These are phyloP conservation scores for Tangara arthus DNA, from an alignment of 2,797 vertebrate genomes.

Conservation along the genomic window DNA sequence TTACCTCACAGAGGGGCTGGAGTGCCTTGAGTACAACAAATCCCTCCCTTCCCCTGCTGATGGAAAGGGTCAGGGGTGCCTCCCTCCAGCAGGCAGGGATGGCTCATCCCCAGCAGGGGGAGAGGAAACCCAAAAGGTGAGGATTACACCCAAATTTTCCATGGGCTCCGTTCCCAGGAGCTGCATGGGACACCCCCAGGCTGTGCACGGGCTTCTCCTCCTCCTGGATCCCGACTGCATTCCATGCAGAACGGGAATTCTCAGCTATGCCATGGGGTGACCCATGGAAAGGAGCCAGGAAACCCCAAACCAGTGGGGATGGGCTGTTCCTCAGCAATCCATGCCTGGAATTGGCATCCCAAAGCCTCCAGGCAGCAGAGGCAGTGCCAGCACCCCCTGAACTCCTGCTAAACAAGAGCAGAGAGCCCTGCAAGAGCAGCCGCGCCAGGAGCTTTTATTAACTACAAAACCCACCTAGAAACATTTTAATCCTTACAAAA, in stretches of 20 bases:
- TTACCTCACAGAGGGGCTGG: neutral
- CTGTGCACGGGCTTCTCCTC: neutral
- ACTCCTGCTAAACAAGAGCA: neutral
- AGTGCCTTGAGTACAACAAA: neutral
- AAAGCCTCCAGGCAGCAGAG: neutral
- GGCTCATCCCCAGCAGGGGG: neutral
- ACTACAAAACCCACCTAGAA: neutral
- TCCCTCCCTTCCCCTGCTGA: neutral
- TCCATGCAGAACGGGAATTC: neutral
- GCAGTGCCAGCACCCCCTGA: neutral
- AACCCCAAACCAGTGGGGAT: neutral
- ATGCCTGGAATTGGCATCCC: neutral
- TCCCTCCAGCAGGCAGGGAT: neutral
- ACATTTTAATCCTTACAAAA: neutral
- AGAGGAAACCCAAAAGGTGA: neutral
- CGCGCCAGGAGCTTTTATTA: neutral
- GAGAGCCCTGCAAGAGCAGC: neutral
- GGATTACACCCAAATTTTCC: neutral
- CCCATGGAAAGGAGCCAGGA: neutral
- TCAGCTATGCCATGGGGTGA: rapidly evolving
- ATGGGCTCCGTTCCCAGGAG: neutral
- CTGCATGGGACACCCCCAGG: neutral
- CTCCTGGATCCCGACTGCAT: neutral
- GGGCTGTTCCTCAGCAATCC: neutral
- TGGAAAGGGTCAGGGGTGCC: neutral